Conservation (phyloP, 2,888 invertebrate species). For the Theretra japonica region DNA sequence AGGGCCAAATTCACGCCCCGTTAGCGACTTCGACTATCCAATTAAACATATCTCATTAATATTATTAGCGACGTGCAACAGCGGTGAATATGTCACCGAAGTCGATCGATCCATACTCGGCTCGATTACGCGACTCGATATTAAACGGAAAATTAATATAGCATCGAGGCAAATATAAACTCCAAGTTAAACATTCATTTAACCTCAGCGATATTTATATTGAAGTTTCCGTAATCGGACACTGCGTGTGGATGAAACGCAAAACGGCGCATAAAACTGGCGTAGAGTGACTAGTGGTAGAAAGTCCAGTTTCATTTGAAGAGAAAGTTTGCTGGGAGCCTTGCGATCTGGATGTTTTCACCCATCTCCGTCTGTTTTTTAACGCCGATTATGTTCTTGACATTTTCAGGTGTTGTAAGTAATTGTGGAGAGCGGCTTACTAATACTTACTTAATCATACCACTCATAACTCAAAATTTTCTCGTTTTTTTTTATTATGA, state of each 20-base stretch:
- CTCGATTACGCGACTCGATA: neutral
- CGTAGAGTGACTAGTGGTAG: no score
- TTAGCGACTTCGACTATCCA: constrained; percentile 14
- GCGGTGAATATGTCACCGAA: constrained; percentile 9
- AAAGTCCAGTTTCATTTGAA: no score
- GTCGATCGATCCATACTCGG: neutral
- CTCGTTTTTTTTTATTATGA: no score
- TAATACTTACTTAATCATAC: no score
- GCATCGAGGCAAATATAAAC: neutral
- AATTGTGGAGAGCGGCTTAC: no score
- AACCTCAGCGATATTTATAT: neutral
- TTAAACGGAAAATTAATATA: constrained; percentile 2
- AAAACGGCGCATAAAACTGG: no score
- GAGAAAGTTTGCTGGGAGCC: no score
- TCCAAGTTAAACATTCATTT: neutral
- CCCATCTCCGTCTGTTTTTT: no score
- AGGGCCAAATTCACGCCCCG: constrained; percentile 1
- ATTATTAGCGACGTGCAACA: constrained; percentile 21
- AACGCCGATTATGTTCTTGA: no score
- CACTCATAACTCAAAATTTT: no score
- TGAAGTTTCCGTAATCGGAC: neutral
- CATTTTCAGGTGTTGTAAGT: no score
- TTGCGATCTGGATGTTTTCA: no score
- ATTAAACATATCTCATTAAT: constrained; percentile 28
- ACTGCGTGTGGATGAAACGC: neutral